Percentiles rank a stretch among this genome's conserved stretches.
These are phyloP conservation scores for Pempheris klunzingeri DNA, from an alignment of 2,797 vertebrate genomes.

Conservation along the genomic window DNA sequence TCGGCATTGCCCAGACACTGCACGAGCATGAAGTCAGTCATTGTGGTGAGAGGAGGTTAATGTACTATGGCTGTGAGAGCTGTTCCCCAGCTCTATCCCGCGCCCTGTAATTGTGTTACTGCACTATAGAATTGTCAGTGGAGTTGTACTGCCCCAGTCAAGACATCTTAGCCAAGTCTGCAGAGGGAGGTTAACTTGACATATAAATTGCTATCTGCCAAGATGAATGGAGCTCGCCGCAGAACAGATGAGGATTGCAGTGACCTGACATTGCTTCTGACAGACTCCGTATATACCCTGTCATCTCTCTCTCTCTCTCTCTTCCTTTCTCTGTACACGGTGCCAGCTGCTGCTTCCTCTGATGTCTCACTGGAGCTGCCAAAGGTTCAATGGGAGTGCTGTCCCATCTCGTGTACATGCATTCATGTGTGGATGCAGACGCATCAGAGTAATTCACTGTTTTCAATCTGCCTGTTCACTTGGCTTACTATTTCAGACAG, in stretches of 20 bases:
- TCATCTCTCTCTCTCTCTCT: conserved; percentile 59
- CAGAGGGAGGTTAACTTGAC: conserved; percentile 80
- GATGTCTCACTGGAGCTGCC: conserved; percentile 64
- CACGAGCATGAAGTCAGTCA: conserved; percentile 36
- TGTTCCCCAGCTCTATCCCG: conserved; percentile 47
- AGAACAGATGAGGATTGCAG: conserved; percentile 75
- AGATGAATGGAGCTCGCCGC: conserved; percentile 75
- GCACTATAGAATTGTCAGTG: conserved; percentile 69
- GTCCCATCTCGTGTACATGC: background rate
- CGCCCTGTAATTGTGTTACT: conserved; percentile 79
- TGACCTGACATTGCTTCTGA: conserved; percentile 78
- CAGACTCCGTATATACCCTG: conserved; percentile 62
- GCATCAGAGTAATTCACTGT: background rate
- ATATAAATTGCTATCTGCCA: conserved; percentile 81
- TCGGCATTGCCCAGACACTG: conserved; percentile 4
- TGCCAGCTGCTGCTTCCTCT: conserved; percentile 64
- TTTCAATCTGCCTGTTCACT: conserved; percentile 1
- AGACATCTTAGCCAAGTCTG: conserved; percentile 65
- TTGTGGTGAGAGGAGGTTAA: conserved; percentile 74
- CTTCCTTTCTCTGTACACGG: conserved; percentile 39
- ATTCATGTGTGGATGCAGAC: background rate
- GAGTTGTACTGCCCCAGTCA: conserved; percentile 66
- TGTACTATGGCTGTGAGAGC: conserved; percentile 63
- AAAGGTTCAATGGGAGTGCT: conserved; percentile 21
- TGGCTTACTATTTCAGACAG: background rate